phyloP scores from a whole-genome alignment of 1,140 invertebrate genomes.

The Diorhabda sublineata region DNA sequence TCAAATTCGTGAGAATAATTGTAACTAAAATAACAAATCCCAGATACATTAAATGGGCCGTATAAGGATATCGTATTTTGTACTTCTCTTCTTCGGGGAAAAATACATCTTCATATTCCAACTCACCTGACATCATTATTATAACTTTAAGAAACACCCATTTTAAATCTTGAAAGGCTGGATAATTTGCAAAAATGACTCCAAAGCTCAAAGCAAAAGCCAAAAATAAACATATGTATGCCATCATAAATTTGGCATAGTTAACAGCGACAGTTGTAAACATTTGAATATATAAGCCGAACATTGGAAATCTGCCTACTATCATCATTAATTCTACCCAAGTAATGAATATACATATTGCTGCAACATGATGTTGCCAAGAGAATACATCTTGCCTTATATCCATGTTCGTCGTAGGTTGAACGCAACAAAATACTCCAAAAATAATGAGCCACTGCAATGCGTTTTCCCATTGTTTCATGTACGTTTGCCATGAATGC shows the following conservation, averaged over 20 bases:
- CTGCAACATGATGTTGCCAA: conserved; percentile 78
- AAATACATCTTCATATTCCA: conserved; percentile 82
- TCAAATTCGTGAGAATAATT: conserved; percentile 78
- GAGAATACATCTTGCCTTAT: conserved; percentile 45
- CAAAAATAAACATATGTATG: conserved; percentile 73
- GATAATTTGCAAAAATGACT: conserved; percentile 72
- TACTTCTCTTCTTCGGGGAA: conserved; percentile 55
- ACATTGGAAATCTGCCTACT: conserved; percentile 77
- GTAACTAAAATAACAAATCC: conserved; percentile 77
- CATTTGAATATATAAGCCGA: conserved; percentile 82
- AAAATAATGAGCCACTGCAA: conserved; percentile 73
- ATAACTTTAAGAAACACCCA: conserved; percentile 70
- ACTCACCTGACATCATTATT: conserved; percentile 83
- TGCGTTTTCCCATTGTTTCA: conserved; percentile 79
- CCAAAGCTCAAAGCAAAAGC: conserved; percentile 75
- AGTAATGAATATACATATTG: conserved; percentile 68
- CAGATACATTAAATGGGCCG: conserved; percentile 71
- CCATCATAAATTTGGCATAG: conserved; percentile 76
- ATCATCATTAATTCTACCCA: conserved; percentile 81
- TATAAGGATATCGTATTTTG: conserved; percentile 57
- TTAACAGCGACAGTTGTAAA: conserved; percentile 78
- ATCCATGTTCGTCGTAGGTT: conserved; percentile 44
- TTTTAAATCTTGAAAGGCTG: conserved; percentile 60
- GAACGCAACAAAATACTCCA: conserved; percentile 59
- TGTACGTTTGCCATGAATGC: conserved; percentile 65